phyloP scores from a whole-genome alignment of 2,113 vertebrate species.

The Mustela lutreola region DNA sequence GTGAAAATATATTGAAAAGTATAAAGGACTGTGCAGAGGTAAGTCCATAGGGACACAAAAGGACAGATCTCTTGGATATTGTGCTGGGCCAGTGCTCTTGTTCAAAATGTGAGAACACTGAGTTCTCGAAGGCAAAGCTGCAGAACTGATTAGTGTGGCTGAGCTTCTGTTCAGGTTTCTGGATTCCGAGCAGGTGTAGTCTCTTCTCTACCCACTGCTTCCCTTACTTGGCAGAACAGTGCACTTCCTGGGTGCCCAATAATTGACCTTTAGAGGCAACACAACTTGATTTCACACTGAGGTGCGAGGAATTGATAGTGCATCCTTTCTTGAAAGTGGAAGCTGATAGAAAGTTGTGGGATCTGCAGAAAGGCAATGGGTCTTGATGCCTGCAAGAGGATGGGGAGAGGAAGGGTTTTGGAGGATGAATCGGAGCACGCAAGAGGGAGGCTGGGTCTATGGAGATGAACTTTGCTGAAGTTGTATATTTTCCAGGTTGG shows the following conservation, averaged over 20 bases:
- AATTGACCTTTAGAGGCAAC: neutral
- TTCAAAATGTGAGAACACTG: neutral
- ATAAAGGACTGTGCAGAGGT: neutral
- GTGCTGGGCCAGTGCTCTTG: neutral
- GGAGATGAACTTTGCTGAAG: neutral
- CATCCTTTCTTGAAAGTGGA: neutral
- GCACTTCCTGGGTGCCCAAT: neutral
- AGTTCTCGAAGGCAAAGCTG: neutral
- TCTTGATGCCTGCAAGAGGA: neutral
- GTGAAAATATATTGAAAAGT: neutral
- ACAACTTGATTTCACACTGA: neutral
- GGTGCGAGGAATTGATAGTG: neutral
- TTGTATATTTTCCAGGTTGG: neutral
- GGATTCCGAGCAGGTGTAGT: neutral
- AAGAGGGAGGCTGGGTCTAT: neutral
- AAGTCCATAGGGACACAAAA: neutral
- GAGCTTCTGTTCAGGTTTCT: neutral
- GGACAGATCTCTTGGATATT: neutral
- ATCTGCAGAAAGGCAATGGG: neutral
- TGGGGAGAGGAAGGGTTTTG: neutral
- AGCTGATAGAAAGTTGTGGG: neutral
- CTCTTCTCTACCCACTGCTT: neutral
- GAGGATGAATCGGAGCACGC: neutral
- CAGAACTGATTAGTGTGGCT: neutral
- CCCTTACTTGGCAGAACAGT: neutral